These are phyloP conservation scores for Eumacrocentrus americanus DNA, from an alignment of 2,888 invertebrate species.

Conservation along the genomic window DNA sequence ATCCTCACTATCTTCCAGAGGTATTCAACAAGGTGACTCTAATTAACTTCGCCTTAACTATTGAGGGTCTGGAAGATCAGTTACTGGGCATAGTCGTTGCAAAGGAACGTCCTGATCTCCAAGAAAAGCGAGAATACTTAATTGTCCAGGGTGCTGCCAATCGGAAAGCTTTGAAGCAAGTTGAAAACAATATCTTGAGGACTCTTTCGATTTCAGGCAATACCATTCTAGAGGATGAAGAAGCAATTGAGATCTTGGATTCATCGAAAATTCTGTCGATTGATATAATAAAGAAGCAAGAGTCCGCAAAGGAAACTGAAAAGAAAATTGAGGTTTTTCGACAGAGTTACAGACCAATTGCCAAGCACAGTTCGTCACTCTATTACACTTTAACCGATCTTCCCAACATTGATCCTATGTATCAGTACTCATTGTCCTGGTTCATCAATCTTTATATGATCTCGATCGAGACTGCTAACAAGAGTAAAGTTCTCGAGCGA, in stretches of 20 bases:
- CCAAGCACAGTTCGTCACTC: slow-evolving; percentile 78
- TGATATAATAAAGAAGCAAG: slow-evolving; percentile 83
- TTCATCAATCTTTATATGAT: slow-evolving; percentile 81
- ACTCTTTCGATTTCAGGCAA: slow-evolving; percentile 83
- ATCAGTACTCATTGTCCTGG: too few species aligned
- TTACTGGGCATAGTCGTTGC: slow-evolving; percentile 83
- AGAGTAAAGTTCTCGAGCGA: slow-evolving; percentile 74
- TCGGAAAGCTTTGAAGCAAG: slow-evolving; percentile 76
- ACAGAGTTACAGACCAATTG: slow-evolving; percentile 76
- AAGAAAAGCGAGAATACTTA: slow-evolving; percentile 79
- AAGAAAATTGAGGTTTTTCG: slow-evolving; percentile 78
- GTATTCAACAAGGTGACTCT: slow-evolving; percentile 82
- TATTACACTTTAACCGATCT: slow-evolving; percentile 85
- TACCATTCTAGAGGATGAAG: slow-evolving; percentile 90
- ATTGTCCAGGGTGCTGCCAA: slow-evolving; percentile 82
- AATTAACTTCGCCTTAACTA: slow-evolving; percentile 83
- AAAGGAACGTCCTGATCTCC: slow-evolving; percentile 83
- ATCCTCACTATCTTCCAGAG: slow-evolving; percentile 86
- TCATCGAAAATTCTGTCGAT: slow-evolving; percentile 82
- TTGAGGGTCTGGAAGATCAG: slow-evolving; percentile 84
- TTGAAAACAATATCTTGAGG: slow-evolving; percentile 86
- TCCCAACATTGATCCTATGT: slow-evolving; percentile 86
- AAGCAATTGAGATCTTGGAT: slow-evolving; percentile 85
- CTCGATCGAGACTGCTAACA: slow-evolving; percentile 78
- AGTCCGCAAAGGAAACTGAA: slow-evolving; percentile 78